Base-by-base conservation (phyloP, 2,113 vertebrate genomes). In the Boleophthalmus pectinirostris region DNA sequence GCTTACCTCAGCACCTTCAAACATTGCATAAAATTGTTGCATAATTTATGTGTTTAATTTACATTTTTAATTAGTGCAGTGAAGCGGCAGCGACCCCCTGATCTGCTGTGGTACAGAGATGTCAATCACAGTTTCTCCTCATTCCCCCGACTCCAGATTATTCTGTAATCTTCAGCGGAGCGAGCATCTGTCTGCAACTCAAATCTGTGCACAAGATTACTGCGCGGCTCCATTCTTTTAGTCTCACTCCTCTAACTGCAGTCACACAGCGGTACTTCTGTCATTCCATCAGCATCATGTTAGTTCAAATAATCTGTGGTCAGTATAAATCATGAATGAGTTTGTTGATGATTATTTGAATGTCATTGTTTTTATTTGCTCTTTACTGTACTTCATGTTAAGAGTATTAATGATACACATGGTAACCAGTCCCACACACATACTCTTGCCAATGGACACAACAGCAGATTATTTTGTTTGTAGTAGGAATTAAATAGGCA, bases 91-190 rank as follows among this genome's bases (percentile, higher is more conserved):
- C 4, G 15, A 18, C 61, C 14, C 5, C 38, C 49, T 72, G 58
- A 77, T 79, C 81, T 82, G 11, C 74, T 67, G 75, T 38, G 73
- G 49, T 45, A 68, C 81, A 58, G 56, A 56, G 56, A 58, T 24
- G 66, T 85, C 81, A 67, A 29, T 70, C 74, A 60, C 53, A 47
- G 54, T 54, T 35, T 51, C 53, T 75, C 35, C 63, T 79, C 35
- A 69, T 74, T 83, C 49, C 47, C 70, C 73, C 81, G 79, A 88
- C 82, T 74, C 75, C 83, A 90, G 91, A 91, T 92, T 90, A 91
- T 79, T 77, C 72, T 77, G 75, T 92, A 91, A 91, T 90, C 90
- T 88, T 81, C 45, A 77, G 80, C 85, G 74, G 71, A 88, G 61
- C 61, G 88, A 91, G 73, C 90, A 90, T 89, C 89, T 89, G 92